phyloP scores from a whole-genome alignment of 2,113 vertebrate species.

The Lophius piscatorius region DNA sequence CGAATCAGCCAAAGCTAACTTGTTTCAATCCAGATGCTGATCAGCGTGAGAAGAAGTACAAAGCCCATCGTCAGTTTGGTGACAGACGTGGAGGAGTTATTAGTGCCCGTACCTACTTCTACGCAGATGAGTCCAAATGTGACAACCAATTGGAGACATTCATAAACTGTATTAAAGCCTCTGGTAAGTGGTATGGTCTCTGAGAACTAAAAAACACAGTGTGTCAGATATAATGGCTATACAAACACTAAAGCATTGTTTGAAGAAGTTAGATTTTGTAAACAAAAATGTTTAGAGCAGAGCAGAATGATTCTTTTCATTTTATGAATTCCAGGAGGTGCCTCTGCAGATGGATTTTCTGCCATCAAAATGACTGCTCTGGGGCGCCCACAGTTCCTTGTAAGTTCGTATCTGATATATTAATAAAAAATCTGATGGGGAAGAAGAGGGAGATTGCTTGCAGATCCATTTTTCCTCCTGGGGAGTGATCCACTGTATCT shows the following conservation, averaged over 20 bases:
- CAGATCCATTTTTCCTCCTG: no score
- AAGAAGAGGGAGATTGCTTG: no score
- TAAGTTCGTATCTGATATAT: slow-evolving; percentile 66
- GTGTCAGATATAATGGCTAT: neutral
- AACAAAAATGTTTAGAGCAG: neutral
- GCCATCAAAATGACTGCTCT: slow-evolving; percentile 93
- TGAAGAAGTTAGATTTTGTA: neutral
- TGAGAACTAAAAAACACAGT: neutral
- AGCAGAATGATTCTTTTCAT: neutral
- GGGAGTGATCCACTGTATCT: no score
- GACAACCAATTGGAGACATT: slow-evolving; percentile 94
- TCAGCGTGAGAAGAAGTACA: slow-evolving; percentile 85
- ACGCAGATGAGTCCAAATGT: slow-evolving; percentile 88
- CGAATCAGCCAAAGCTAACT: neutral
- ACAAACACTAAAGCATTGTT: neutral
- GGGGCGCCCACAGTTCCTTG: slow-evolving; percentile 94
- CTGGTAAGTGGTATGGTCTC: slow-evolving; percentile 69
- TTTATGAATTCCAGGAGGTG: slow-evolving; percentile 78
- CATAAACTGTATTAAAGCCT: slow-evolving; percentile 88
- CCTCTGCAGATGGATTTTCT: slow-evolving; percentile 87
- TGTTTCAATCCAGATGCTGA: slow-evolving; percentile 60
- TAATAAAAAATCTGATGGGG: no score
- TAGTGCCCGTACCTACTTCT: slow-evolving; percentile 87
- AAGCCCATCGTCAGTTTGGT: slow-evolving; percentile 80
- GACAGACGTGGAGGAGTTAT: slow-evolving; percentile 80